These are phyloP conservation scores for Cydia strobilella DNA, from an alignment of 1,140 invertebrate genomes.

Conservation along the genomic window DNA sequence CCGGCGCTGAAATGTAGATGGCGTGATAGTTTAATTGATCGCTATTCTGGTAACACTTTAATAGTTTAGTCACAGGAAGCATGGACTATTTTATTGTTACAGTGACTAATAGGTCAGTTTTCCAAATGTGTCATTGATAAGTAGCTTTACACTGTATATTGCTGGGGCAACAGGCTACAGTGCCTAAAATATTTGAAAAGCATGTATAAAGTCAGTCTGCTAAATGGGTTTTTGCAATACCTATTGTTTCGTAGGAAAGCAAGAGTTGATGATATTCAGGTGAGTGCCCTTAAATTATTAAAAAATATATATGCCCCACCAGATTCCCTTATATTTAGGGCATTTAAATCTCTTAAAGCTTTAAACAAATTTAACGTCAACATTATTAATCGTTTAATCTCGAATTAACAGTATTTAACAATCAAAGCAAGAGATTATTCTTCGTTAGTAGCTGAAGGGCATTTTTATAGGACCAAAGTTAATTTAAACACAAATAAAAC, in stretches of 20 bases:
- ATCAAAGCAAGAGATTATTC: background rate
- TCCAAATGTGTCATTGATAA: background rate
- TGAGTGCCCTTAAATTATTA: no score
- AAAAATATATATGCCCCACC: no score
- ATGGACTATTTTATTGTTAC: background rate
- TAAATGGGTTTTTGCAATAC: no score
- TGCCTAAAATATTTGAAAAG: no score
- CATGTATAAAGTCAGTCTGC: no score
- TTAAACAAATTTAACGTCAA: background rate
- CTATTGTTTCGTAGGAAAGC: no score
- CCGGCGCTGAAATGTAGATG: conserved; percentile 12
- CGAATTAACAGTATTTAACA: background rate
- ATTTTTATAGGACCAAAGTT: background rate
- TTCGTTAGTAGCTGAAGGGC: conserved; percentile 6
- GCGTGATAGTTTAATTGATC: conserved; percentile 18
- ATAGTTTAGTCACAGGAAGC: conserved; percentile 1
- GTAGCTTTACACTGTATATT: background rate
- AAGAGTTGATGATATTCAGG: no score
- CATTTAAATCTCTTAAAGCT: background rate
- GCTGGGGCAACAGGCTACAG: background rate
- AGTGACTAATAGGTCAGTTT: background rate
- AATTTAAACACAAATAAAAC: conserved; percentile 10
- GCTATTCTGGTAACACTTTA: background rate
- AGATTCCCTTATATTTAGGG: background rate
- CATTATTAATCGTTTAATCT: background rate